These are phyloP conservation scores for Jacana jacana DNA, from an alignment of 2,113 vertebrate genomes.

Conservation along the genomic window DNA sequence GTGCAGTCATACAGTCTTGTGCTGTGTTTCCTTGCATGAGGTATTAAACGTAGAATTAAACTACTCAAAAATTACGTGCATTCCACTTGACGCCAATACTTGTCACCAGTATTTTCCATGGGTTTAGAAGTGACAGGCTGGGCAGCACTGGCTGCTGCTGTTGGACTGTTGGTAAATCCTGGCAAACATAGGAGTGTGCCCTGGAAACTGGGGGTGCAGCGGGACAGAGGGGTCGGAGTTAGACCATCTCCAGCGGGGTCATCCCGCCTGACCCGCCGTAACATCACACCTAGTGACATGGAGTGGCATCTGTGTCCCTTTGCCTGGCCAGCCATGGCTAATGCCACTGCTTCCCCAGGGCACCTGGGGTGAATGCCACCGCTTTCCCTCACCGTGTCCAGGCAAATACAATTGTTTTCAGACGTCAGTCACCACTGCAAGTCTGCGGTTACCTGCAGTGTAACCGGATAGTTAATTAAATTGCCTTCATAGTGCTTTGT, in stretches of 20 bases:
- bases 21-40: background rate
- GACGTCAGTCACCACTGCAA: background rate
- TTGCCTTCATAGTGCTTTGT: background rate
- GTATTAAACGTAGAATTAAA: background rate
- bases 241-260: background rate
- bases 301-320: too few species aligned
- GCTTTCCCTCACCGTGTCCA: background rate
- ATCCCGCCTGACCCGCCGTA: background rate
- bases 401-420: background rate
- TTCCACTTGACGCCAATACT: background rate
- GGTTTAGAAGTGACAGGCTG: background rate
- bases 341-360: background rate
- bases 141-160: background rate
- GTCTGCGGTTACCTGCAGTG: background rate
- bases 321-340: too few species aligned
- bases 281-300: background rate
- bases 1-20: background rate
- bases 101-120: background rate
- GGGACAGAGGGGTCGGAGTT: background rate
- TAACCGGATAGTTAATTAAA: constrained; percentile 31
- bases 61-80: fast-evolving
- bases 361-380: background rate
- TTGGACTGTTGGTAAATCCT: background rate
- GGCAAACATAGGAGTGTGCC: background rate
- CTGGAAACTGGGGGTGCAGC: background rate